Evolutionary conservation across 2,797 vertebrate species (phyloP).

Genomic region (Myotis vivesi): DNA sequence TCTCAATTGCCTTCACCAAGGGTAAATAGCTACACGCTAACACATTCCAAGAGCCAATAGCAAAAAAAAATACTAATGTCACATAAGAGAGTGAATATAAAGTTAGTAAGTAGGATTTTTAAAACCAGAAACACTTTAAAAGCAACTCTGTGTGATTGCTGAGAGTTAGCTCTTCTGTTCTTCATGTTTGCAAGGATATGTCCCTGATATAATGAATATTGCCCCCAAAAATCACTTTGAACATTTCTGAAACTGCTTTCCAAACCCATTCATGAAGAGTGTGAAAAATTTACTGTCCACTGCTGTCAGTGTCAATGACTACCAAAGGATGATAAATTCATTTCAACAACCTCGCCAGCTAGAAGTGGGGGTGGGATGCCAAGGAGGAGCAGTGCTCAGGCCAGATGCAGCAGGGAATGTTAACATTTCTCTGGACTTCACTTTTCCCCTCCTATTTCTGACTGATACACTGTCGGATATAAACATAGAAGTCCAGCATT

Average conservation of each 20-base stretch:
- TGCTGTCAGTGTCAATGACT: slow-evolving; percentile 44
- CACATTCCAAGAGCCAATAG: background rate
- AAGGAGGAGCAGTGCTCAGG: background rate
- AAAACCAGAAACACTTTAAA: slow-evolving; percentile 37
- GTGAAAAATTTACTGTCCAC: slow-evolving; percentile 58
- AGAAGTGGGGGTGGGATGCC: background rate
- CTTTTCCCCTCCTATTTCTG: background rate
- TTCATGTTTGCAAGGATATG: background rate
- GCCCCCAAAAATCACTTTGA: slow-evolving; percentile 66
- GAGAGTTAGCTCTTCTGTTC: background rate
- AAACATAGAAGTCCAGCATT: slow-evolving; percentile 18
- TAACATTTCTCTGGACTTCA: background rate
- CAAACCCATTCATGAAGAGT: slow-evolving; percentile 65
- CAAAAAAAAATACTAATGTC: background rate
- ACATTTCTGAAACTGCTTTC: slow-evolving; percentile 62
- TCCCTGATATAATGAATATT: slow-evolving; percentile 42
- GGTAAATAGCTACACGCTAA: background rate
- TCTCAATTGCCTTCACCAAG: background rate
- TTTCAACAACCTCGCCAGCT: slow-evolving; percentile 39
- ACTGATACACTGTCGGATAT: background rate
- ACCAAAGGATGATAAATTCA: slow-evolving; percentile 57
- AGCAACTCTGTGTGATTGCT: background rate
- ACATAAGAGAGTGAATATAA: background rate
- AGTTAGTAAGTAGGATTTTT: background rate
- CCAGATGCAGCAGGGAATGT: background rate